Evolutionary conservation across 37 sponge, comb jelly and placozoan species (phyloP), one percentile per base, ranked within the genome.

Genomic region (Spongilla lacustris): DNA sequence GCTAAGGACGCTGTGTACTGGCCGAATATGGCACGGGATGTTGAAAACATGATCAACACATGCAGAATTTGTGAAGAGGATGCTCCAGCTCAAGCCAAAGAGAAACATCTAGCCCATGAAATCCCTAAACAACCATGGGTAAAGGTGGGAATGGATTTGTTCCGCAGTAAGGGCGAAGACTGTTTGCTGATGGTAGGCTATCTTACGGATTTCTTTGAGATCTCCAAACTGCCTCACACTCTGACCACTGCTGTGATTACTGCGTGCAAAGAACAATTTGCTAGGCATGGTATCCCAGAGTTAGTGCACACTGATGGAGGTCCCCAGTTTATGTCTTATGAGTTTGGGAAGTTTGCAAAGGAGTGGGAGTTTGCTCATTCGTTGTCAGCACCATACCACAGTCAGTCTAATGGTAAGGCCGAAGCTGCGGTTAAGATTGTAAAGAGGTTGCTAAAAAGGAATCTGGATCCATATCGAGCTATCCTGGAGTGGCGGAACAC

Each of bases 321-420:
- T 8, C 46, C 46, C 21, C 88, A 87, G 74, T 81, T 76, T 48
- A 75, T 37, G 29, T 68, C 69, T 37, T 25, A 31, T 17, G 78
- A 76, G 31, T 79, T 82, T 38, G 66, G 35, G 71, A 3, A 50
- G 41, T 83, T 88, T 82, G 78, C 83, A 1, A 32, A 41, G 29
- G 67, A 36, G 36, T 88, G 80, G 73, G 70, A 71, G 4, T 82
- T 88, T 48, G 32, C 71, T 31, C 89, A 83, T 50, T 41, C 68
- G 13, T 46, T 71, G 19, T 76, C 37, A 24, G 67, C 81, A 77
- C n/a, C n/a, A n/a, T n/a, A n/a, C n/a, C n/a, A n/a, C n/a, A n/a
- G n/a, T 21, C 83, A 82, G 33, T 70, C 77, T 35, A 88, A 88
- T 82, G 83, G 89, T 9, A 37, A 68, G 11, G 89, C 78, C 21